Conservation (phyloP, 2,113 vertebrate genomes). For the Grantiella picta region DNA sequence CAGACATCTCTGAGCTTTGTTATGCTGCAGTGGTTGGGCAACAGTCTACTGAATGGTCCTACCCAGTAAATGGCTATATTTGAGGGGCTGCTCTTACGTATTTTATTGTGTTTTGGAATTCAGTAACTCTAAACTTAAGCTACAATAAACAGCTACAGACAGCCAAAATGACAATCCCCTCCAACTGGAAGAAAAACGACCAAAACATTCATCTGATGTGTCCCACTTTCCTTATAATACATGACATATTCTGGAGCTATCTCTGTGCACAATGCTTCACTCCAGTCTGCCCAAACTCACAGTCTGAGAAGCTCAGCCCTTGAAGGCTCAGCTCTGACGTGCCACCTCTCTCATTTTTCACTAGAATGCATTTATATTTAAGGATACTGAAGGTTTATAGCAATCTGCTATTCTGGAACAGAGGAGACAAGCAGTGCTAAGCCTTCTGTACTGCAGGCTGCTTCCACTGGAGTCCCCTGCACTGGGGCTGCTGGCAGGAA, state of each 20-base stretch:
- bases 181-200: background rate
- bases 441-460: background rate
- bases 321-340: background rate
- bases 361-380: background rate
- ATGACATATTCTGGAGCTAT: background rate
- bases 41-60: background rate
- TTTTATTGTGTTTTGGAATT: background rate
- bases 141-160: background rate
- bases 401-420: background rate
- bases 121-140: background rate
- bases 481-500: background rate
- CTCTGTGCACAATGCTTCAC: background rate
- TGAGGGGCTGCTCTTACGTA: background rate
- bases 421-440: background rate
- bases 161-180: background rate
- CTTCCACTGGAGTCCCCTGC: background rate
- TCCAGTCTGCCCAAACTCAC: background rate
- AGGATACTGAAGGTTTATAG: background rate
- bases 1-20: background rate
- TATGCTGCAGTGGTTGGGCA: background rate
- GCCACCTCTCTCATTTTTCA: background rate
- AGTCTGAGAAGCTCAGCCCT: background rate
- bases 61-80: background rate
- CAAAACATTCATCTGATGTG: background rate
- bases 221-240: fast-evolving